These are phyloP conservation scores for Microplitis demolitor DNA, from an alignment of 1,140 invertebrate genomes.

Conservation along the genomic window DNA sequence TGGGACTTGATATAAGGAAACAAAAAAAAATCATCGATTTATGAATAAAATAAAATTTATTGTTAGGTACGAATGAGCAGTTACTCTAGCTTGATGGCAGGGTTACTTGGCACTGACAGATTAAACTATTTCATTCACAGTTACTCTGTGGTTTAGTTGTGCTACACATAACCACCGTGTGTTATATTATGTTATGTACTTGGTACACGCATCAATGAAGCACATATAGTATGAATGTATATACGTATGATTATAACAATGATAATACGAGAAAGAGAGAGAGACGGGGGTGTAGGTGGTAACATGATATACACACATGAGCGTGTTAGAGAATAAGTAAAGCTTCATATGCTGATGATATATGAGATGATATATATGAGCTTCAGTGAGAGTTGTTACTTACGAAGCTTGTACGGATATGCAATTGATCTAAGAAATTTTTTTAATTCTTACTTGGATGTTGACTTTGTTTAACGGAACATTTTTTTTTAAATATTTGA, in stretches of 20 bases:
- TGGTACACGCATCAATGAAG: constrained; percentile 26
- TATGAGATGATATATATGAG: background rate
- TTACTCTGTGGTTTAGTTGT: constrained; percentile 18
- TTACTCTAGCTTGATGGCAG: constrained; percentile 41
- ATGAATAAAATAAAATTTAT: background rate
- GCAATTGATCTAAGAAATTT: no score
- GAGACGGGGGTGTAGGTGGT: constrained; percentile 19
- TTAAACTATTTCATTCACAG: constrained; percentile 55
- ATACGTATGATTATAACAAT: constrained; percentile 17
- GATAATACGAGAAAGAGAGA: constrained; percentile 12
- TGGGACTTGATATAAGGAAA: no score
- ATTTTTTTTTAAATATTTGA: no score
- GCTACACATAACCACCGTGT: constrained; percentile 11
- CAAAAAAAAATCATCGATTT: no score
- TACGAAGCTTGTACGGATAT: no score
- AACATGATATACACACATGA: background rate
- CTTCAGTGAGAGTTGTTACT: no score
- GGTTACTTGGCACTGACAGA: constrained; percentile 56
- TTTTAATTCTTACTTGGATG: no score
- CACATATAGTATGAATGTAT: constrained; percentile 12
- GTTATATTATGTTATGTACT: constrained; percentile 6
- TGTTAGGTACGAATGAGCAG: constrained; percentile 10
- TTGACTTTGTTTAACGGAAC: no score
- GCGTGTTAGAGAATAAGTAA: background rate
- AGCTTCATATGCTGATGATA: background rate